phyloP scores from a whole-genome alignment of 2,797 vertebrate species.

The Chromis chromis region DNA sequence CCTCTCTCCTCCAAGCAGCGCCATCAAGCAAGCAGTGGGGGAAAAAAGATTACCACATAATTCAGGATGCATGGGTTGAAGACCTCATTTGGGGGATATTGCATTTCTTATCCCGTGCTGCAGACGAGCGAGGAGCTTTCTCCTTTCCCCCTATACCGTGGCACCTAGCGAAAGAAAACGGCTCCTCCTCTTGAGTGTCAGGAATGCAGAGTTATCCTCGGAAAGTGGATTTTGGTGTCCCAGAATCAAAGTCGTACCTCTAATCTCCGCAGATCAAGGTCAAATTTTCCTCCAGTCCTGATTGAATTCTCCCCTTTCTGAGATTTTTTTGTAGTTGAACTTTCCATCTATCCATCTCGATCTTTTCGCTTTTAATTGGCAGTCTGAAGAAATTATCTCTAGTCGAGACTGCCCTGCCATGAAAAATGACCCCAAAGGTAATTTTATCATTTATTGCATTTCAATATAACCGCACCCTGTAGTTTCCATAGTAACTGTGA shows the following conservation, averaged over 20 bases:
- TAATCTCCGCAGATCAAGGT: conserved; percentile 14
- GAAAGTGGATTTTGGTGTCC: conserved; percentile 43
- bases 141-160: conserved; percentile 27
- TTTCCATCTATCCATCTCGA: no score
- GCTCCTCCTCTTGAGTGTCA: conserved; percentile 43
- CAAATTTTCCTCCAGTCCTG: no score
- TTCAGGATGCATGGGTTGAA: conserved; percentile 40
- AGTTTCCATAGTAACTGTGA: no score
- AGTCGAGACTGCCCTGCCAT: no score
- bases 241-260: conserved; percentile 43
- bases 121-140: conserved; percentile 31
- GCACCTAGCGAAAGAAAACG: conserved; percentile 37
- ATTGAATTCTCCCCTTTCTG: no score
- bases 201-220: conserved; percentile 66
- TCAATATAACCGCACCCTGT: no score
- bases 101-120: conserved; percentile 48
- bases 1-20: not conserved
- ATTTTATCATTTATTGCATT: no score
- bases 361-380: no score
- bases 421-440: no score
- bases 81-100: conserved; percentile 50
- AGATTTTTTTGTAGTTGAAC: no score
- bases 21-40: conserved; percentile 13
- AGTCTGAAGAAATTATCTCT: no score
- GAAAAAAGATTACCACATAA: conserved; percentile 39